A percentile compares a stretch with the other conserved stretches of the same genome.
Conservation (phyloP, 2,888 invertebrate species). For the Macrosiphum euphorbiae region DNA sequence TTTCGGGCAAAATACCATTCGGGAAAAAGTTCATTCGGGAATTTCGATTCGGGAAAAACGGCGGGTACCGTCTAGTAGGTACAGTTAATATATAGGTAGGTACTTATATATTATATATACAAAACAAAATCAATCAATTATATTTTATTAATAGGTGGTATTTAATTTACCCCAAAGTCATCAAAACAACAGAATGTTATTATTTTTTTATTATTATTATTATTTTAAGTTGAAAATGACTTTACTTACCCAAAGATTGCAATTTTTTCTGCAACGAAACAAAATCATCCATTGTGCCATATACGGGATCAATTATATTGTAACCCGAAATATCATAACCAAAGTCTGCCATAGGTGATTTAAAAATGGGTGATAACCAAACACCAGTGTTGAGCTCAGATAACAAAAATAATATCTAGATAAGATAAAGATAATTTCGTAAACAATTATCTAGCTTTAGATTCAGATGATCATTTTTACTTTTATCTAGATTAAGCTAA, state of each 20-base stretch:
- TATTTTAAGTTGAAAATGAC: not conserved
- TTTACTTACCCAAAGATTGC: constrained; percentile 69
- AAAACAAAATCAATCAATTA: not conserved
- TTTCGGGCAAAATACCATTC: too few species aligned
- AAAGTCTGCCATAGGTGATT: constrained; percentile 77
- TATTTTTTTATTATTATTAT: too few species aligned
- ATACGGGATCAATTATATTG: constrained; percentile 73
- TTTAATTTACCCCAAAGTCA: not conserved
- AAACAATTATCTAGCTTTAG: too few species aligned
- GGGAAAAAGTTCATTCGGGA: too few species aligned
- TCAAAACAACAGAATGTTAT: not conserved
- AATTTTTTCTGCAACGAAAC: constrained; percentile 70
- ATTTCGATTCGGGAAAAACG: too few species aligned
- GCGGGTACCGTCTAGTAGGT: not conserved
- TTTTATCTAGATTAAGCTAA: too few species aligned
- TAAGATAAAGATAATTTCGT: too few species aligned
- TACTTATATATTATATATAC: not conserved
- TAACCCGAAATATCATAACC: constrained; percentile 78
- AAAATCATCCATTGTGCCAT: constrained; percentile 76
- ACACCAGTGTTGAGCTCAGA: too few species aligned
- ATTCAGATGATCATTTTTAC: too few species aligned
- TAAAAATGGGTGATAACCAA: constrained; percentile 81
- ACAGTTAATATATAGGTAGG: not conserved
- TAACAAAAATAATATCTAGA: too few species aligned
- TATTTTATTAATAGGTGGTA: not conserved